Conservation (phyloP, 2,888 invertebrate genomes). For the Ptilodon capucinus region DNA sequence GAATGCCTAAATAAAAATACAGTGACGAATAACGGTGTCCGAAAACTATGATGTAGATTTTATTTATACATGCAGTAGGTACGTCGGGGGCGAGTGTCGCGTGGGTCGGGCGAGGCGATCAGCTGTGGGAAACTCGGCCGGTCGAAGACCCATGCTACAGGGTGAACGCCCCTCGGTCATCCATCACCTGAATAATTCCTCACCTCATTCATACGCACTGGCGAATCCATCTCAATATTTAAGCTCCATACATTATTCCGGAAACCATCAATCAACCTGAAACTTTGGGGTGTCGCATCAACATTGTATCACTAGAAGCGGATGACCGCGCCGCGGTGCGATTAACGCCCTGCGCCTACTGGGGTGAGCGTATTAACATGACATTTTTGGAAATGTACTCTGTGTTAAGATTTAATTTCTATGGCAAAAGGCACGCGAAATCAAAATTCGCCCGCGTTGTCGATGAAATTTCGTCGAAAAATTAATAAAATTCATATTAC, state of each 20-base stretch:
- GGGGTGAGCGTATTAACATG: no score
- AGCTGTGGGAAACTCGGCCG: conserved; percentile 76
- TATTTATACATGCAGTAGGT: conserved; percentile 45
- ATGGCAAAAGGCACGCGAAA: no score
- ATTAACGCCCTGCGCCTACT: no score
- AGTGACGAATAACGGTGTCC: conserved; percentile 43
- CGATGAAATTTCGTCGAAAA: no score
- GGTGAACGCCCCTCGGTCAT: conserved; percentile 63
- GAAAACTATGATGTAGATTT: conserved; percentile 39
- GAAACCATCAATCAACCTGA: conserved; percentile 58
- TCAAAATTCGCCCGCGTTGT: no score
- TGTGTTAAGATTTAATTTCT: no score
- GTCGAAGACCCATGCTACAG: conserved; percentile 63
- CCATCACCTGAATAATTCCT: conserved; percentile 72
- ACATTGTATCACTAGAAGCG: conserved; percentile 47
- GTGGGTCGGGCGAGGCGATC: conserved; percentile 47
- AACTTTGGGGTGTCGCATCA: conserved; percentile 22
- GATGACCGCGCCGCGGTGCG: conserved; percentile 29
- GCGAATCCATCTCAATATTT: conserved; percentile 74
- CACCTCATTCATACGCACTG: conserved; percentile 70
- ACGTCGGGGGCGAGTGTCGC: conserved; percentile 38
- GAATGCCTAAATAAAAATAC: conserved; percentile 6
- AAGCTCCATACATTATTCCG: conserved; percentile 56
- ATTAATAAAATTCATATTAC: no score
- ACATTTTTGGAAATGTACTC: no score